Base-by-base conservation (phyloP, 2,888 invertebrate genomes). In the Fragum sueziense region DNA sequence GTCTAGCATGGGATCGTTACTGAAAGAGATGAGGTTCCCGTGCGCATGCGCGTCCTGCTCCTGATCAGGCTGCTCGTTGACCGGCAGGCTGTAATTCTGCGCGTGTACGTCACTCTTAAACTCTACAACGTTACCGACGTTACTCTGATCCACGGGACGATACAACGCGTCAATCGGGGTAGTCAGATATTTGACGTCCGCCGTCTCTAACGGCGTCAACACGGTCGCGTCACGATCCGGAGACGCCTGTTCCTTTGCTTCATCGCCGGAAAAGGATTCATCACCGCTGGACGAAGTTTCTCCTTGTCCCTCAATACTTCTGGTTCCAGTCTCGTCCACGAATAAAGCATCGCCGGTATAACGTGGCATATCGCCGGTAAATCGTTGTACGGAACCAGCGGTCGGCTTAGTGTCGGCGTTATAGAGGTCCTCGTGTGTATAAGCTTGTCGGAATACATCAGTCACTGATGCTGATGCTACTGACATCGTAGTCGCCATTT, bases 211-310 rank as follows among this genome's bases (percentile, higher is more conserved):
- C 17, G 79, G 76, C 2, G 80, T 54, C 25, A 76, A 76, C 6
- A 74, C 54, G 14, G 62, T 31, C 1, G 34, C 61, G 11, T 73
- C 70, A 3, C 37, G 68, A 9, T 54, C 70, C 27, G 37, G 37
- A 14, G 65, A 65, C 1, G 33, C 25, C 4, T 51, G 34, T 3
- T 29, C 47, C 31, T 54, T 22, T 33, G 11, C 31, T 11, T 80
- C 76, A 0, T 83, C 83, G 1, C 54, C 62, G 27, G 54, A 51
- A 67, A 73, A 80, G 7, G 83, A 83, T n/a, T 80, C 83, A 9
- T 83, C 83, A 2, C 83, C 75, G 25, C 75, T 77, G 0, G 83
- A 79, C 25, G 76, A 79, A 20, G 61, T 61, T 37, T 83, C 80
- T 1, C 72, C 73, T 2, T 70, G 74, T 14, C 77, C 83, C 11